Evolutionary conservation across 1,140 invertebrate species (phyloP), one percentile per base, ranked within the genome.

Genomic region (Cotesia glomerata): DNA sequence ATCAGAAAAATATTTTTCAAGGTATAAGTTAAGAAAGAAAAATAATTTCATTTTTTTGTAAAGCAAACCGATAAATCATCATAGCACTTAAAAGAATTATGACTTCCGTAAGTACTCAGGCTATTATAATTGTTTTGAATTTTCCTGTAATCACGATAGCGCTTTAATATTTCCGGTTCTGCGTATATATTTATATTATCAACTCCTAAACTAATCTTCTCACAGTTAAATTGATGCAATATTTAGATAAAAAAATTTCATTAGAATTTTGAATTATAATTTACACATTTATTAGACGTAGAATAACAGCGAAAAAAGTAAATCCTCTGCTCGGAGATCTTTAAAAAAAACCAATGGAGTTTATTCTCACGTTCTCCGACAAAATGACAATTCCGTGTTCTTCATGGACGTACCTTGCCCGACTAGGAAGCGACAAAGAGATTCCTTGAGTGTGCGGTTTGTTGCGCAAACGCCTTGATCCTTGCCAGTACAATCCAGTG

Each of bases 331-430:
- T 26, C 7, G 11, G 8, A 2, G 39, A 45, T 9, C 7, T 45
- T 9, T 9, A 45, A 39, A 39, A 39, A 45, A 45, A 45, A 0
- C 5, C 39, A 3, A 3, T 45, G 39, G 8, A 45, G 39, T 45
- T 45, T 45, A 45, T 80, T 80, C 78, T 82, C 78, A 81, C 79
- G 80, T 81, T 79, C 75, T 64, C 45, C 69, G 45, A 73, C 68
- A 72, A 81, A 82, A 82, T 82, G 79, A 81, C 81, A 68, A 80
- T 79, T 80, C 78, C 78, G 74, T 80, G 81, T 80, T 78, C 72
- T 39, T 61, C 76, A 77, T 63, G 76, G 70, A 76, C 74, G 71
- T 74, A 69, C 54, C 69, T 71, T 39, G 58, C 59, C 58, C 39
- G 56, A 72, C 71, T 72, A 72, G 71, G 71, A 72, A 72, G 71